A percentile compares a stretch with the other conserved stretches of the same genome.
phyloP scores from a whole-genome alignment of 2,113 vertebrate genomes.

The Rhinoptilus africanus region DNA sequence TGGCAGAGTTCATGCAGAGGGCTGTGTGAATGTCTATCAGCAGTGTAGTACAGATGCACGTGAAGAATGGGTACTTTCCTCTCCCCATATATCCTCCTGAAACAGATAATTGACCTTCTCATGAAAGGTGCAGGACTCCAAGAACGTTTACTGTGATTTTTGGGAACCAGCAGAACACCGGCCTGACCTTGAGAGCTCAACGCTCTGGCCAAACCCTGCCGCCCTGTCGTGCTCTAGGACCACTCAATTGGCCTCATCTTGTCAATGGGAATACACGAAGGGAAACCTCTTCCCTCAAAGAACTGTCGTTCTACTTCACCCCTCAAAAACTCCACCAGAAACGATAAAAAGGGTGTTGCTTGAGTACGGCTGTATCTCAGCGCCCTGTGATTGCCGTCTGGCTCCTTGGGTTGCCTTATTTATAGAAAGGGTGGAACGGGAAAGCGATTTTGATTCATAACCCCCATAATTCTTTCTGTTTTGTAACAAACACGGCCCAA shows the following conservation, averaged over 20 bases:
- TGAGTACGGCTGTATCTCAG: background rate
- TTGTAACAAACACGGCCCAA: background rate
- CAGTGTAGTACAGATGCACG: background rate
- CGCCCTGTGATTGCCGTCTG: background rate
- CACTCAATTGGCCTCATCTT: background rate
- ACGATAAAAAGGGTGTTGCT: background rate
- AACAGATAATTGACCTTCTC: background rate
- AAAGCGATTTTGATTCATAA: constrained; percentile 9
- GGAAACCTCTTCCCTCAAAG: background rate
- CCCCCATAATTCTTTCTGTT: background rate
- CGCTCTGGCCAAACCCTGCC: background rate
- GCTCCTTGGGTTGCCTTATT: background rate
- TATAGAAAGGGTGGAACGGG: background rate
- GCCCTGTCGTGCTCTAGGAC: background rate
- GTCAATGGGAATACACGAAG: fast-evolving
- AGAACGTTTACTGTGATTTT: background rate
- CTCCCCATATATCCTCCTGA: background rate
- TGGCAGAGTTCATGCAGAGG: background rate
- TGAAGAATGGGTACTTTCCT: background rate
- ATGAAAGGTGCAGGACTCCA: background rate
- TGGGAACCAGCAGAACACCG: background rate
- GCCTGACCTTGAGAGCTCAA: background rate
- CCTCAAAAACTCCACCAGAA: background rate
- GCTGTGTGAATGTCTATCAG: background rate
- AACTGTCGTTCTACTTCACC: background rate